These are phyloP conservation scores for Turritopsis dohrnii DNA, from an alignment of 30 jellyfish, hydroid and myxozoan genomes.

Conservation along the genomic window DNA sequence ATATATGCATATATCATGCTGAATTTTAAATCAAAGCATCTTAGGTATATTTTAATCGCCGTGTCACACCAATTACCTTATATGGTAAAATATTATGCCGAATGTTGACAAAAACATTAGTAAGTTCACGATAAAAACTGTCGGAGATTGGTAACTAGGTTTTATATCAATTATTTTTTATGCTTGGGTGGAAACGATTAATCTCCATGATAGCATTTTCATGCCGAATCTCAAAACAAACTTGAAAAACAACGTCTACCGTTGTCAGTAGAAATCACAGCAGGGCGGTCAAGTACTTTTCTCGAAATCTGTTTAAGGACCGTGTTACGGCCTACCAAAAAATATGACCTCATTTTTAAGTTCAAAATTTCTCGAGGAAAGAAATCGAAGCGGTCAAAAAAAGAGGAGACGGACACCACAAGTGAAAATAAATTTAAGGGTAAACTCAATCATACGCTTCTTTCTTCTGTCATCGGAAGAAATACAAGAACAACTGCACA, in stretches of 20 bases:
- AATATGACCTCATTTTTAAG: no score
- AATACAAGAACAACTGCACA: background rate
- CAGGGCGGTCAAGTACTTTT: no score
- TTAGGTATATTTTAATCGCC: background rate
- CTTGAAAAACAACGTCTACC: no score
- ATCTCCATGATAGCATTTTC: background rate
- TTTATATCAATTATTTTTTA: background rate
- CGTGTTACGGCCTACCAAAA: background rate
- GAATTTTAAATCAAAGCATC: background rate
- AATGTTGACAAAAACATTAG: background rate
- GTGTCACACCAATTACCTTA: background rate
- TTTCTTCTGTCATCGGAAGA: background rate
- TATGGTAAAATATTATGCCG: background rate
- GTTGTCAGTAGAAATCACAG: no score
- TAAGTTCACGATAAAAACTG: background rate
- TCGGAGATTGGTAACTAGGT: background rate
- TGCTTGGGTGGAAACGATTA: background rate
- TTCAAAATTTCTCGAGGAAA: background rate
- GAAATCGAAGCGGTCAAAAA: no score
- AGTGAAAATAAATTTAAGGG: background rate
- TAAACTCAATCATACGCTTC: background rate
- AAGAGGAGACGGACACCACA: background rate
- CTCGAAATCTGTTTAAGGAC: background rate
- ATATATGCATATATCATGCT: background rate
- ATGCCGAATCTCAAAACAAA: background rate